These are phyloP conservation scores for Xiphophorus hellerii DNA, from an alignment of 2,113 vertebrate genomes.

Conservation along the genomic window DNA sequence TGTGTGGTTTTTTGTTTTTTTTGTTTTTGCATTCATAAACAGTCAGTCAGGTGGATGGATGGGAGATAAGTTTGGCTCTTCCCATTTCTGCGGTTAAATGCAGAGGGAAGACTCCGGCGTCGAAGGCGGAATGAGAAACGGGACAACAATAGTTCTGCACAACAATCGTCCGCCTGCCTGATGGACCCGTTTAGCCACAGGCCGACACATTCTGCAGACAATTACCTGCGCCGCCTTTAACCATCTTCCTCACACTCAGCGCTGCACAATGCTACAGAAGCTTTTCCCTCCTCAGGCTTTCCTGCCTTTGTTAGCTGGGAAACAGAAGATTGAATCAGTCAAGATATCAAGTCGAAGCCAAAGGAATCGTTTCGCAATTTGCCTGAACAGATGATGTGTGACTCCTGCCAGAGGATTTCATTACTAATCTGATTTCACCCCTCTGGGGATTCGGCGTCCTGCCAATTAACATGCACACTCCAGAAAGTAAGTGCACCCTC, in stretches of 20 bases:
- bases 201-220: conserved; percentile 43
- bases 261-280: conserved; percentile 1
- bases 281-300: conserved; percentile 12
- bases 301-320: conserved; percentile 23
- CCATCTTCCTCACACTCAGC: neutral
- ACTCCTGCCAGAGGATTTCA: conserved; percentile 20
- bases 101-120: conserved; percentile 47
- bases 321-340: conserved; percentile 28
- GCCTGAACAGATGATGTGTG: conserved; percentile 11
- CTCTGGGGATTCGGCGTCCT: conserved; percentile 17
- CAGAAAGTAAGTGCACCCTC: neutral
- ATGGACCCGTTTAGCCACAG: conserved; percentile 53
- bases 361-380: conserved; percentile 19
- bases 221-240: conserved; percentile 23
- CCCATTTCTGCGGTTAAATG: conserved; percentile 19
- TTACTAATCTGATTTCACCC: conserved; percentile 27
- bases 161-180: conserved; percentile 40
- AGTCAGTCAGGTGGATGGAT: conserved; percentile 45
- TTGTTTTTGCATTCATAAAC: conserved; percentile 32
- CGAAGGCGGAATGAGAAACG: conserved; percentile 51
- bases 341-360: conserved; percentile 30
- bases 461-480: neutral
- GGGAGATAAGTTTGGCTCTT: conserved; percentile 29
- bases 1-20: neutral
- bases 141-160: conserved; percentile 51